Evolutionary conservation across 2,797 vertebrate species (phyloP).

Genomic region (Poeciliopsis gracilis): DNA sequence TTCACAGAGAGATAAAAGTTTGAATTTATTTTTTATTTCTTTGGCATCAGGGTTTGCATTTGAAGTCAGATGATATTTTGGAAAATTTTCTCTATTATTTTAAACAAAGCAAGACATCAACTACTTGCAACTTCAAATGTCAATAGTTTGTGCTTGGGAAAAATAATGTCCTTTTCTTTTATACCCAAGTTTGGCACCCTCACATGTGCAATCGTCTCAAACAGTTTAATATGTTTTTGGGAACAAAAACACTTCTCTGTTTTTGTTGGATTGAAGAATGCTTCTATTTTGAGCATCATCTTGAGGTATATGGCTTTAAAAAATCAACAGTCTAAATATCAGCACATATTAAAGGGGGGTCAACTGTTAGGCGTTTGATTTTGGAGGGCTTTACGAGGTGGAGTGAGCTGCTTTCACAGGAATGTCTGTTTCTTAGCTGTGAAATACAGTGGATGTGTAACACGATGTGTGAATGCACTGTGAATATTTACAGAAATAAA

Average conservation of each 20-base stretch:
- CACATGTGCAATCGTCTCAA: not conserved
- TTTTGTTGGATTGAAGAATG: not conserved
- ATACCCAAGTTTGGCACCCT: not conserved
- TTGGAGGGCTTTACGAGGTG: not conserved
- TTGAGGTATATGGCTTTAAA: too few species aligned
- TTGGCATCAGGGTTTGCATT: not conserved
- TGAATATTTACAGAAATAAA: not conserved
- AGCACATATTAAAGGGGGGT: not conserved
- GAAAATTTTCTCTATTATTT: not conserved
- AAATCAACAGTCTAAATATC: too few species aligned
- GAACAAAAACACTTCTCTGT: not conserved
- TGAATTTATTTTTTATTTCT: not conserved
- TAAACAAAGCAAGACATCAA: not conserved
- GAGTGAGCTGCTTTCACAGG: not conserved
- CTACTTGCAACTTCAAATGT: not conserved
- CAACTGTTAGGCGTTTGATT: not conserved
- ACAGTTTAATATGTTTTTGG: not conserved
- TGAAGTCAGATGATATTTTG: not conserved
- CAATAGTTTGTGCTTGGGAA: not conserved
- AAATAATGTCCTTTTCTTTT: not conserved
- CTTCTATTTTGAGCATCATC: not conserved
- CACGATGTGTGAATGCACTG: not conserved
- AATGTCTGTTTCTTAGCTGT: not conserved
- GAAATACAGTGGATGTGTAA: not conserved
- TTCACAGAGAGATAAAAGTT: not conserved